Conservation (phyloP, 2,113 vertebrate genomes). For the Formicarius rufipectus region DNA sequence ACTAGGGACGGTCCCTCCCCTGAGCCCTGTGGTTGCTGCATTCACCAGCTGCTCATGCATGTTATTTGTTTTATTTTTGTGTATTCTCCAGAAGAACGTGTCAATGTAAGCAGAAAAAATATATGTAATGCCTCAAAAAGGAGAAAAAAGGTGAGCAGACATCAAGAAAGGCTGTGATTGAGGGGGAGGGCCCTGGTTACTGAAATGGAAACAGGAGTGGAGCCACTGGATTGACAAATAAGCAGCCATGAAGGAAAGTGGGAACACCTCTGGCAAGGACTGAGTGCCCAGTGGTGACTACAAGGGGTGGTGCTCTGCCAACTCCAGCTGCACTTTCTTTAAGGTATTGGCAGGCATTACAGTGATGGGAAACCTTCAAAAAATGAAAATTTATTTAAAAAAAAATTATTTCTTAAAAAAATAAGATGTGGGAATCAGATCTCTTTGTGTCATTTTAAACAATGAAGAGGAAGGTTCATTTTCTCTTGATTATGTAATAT, state of each 20-base stretch:
- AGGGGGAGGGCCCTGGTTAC: not conserved
- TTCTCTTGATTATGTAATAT: not conserved
- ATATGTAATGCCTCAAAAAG: not conserved
- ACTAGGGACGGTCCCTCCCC: not conserved
- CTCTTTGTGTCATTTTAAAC: not conserved
- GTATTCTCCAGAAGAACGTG: not conserved
- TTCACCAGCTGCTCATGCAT: not conserved
- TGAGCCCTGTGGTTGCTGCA: not conserved
- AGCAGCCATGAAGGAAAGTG: not conserved
- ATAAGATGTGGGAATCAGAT: not conserved
- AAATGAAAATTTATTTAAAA: too few species aligned
- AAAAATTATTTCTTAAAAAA: too few species aligned
- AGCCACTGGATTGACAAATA: not conserved
- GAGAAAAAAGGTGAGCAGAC: not conserved
- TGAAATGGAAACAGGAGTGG: not conserved
- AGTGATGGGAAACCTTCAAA: not conserved
- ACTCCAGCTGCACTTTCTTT: not conserved
- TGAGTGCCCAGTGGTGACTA: not conserved
- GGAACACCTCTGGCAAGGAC: not conserved
- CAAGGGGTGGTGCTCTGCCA: not conserved
- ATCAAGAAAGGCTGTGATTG: not conserved
- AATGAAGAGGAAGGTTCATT: constrained; percentile 1
- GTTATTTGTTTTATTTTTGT: not conserved
- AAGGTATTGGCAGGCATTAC: not conserved
- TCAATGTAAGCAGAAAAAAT: not conserved